phyloP scores from a whole-genome alignment of 2,888 invertebrate species.

The Pseudeuparius sepicola region DNA sequence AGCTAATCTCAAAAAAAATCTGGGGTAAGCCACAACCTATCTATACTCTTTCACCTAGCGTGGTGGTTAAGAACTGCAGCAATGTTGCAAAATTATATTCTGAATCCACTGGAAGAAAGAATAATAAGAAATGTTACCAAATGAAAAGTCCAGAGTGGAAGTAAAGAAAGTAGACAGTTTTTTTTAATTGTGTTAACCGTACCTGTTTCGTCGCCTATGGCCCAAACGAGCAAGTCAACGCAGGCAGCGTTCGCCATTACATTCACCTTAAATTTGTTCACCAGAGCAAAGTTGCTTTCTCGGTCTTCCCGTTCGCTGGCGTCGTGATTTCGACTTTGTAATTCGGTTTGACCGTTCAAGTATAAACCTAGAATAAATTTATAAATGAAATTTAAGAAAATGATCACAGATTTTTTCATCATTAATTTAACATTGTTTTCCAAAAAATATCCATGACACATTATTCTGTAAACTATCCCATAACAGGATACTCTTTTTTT shows the following conservation, averaged over 20 bases:
- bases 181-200: too few relatives aligned
- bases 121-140: too few relatives aligned
- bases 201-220: slow-evolving; percentile 94
- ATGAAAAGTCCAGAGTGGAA: slow-evolving; percentile 3
- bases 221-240: slow-evolving; percentile 96
- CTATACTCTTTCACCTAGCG: slow-evolving; percentile 60
- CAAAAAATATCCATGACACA: too few relatives aligned
- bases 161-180: slow-evolving; percentile 1
- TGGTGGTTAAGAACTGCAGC: slow-evolving; percentile 61
- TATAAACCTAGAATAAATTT: slow-evolving; percentile 85
- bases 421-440: slow-evolving; percentile 18
- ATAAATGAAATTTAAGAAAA: too few relatives aligned
- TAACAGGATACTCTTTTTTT: too few relatives aligned
- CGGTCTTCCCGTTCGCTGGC: slow-evolving; percentile 73
- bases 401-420: slow-evolving; percentile 37
- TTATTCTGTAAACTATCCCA: too few relatives aligned
- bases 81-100: slow-evolving; percentile 64
- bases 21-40: too few relatives aligned
- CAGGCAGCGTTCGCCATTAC: slow-evolving; percentile 97
- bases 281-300: slow-evolving; percentile 68
- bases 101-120: slow-evolving; percentile 53
- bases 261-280: slow-evolving; percentile 87
- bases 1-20: too few relatives aligned
- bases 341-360: slow-evolving; percentile 84
- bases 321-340: slow-evolving; percentile 79